Evolutionary conservation across 1,140 invertebrate species (phyloP).

Genomic region (Drosophila pseudoobscura): DNA sequence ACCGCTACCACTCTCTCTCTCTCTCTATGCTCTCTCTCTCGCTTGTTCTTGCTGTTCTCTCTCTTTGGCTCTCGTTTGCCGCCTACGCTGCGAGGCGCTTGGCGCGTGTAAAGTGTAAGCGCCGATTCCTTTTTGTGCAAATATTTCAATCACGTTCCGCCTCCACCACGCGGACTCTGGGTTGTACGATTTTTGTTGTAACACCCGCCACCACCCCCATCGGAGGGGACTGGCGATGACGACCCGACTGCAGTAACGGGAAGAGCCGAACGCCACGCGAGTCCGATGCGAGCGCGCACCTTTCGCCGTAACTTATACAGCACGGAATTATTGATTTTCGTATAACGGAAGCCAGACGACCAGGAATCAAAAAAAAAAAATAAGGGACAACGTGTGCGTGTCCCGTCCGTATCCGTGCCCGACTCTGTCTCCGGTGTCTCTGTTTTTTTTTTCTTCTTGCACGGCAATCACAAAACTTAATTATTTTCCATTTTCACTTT

Average conservation of each 20-base stretch:
- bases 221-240: constrained; percentile 5
- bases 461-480: background rate
- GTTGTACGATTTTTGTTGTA: no score
- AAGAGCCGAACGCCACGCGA: constrained; percentile 31
- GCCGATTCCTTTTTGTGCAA: constrained; percentile 73
- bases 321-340: constrained; percentile 79
- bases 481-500: constrained; percentile 8
- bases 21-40: constrained; percentile 12
- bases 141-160: constrained; percentile 71
- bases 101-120: constrained; percentile 69
- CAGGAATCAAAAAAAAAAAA: constrained; percentile 49
- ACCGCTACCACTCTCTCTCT: no score
- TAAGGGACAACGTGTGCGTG: constrained; percentile 32
- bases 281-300: constrained; percentile 53
- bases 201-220: background rate
- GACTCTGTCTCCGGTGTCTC: no score
- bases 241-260: constrained; percentile 28
- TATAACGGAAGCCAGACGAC: constrained; percentile 67
- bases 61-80: background rate
- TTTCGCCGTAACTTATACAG: constrained; percentile 80
- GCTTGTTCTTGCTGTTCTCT: constrained; percentile 14
- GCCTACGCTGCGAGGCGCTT: constrained; percentile 55
- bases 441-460: no score
- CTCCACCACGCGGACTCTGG: no score
- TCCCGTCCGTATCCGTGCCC: no score